Evolutionary conservation across 2,888 invertebrate species (phyloP).

Genomic region (Nymphalis c-album): DNA sequence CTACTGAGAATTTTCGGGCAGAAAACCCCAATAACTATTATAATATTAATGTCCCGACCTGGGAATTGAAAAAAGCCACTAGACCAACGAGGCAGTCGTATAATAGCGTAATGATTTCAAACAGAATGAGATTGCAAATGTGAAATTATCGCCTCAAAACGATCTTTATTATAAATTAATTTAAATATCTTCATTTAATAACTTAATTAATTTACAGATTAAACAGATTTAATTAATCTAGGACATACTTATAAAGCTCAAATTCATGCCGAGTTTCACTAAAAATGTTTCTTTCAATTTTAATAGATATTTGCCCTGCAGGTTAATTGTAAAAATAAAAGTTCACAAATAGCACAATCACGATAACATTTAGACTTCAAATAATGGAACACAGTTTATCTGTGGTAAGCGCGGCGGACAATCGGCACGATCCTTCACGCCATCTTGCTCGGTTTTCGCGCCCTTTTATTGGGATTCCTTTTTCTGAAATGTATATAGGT

Average conservation of each 20-base stretch:
- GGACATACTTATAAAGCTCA: not conserved
- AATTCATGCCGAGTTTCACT: not conserved
- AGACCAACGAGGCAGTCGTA: too few relatives aligned
- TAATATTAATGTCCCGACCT: too few relatives aligned
- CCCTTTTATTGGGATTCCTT: constrained; percentile 33
- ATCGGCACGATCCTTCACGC: constrained; percentile 38
- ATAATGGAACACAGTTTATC: constrained; percentile 31
- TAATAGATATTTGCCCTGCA: not conserved
- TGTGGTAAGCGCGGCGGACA: constrained; percentile 20
- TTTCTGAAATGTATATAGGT: not conserved
- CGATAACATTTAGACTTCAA: constrained; percentile 24
- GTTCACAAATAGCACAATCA: constrained; percentile 25
- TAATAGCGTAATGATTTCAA: too few relatives aligned
- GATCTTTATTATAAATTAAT: too few relatives aligned
- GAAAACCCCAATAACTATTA: too few relatives aligned
- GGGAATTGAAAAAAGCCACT: too few relatives aligned
- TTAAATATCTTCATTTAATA: too few relatives aligned
- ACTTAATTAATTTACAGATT: too few relatives aligned
- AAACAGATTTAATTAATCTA: too few relatives aligned
- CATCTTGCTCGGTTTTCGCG: constrained; percentile 39
- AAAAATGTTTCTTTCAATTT: constrained; percentile 1
- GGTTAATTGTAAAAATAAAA: constrained; percentile 19
- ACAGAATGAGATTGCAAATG: too few relatives aligned
- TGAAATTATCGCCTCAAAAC: too few relatives aligned
- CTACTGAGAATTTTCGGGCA: too few relatives aligned